Conservation (phyloP, 2,797 vertebrate species). For the Tolypeutes matacus region DNA sequence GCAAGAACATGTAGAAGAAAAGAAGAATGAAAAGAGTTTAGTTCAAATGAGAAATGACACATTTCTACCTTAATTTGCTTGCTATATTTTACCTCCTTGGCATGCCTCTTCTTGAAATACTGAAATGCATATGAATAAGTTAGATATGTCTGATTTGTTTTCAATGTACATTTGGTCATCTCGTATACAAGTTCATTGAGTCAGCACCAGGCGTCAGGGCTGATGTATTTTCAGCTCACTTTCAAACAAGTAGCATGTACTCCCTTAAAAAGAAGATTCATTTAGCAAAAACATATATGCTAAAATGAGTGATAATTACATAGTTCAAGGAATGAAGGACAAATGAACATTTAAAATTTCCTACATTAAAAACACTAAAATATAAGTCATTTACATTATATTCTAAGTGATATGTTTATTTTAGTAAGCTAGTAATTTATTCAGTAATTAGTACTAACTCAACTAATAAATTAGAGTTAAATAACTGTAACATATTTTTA, state of each 20-base stretch:
- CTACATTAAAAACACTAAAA: background rate
- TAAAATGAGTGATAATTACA: conserved; percentile 24
- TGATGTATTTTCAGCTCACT: conserved; percentile 62
- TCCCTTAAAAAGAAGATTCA: conserved; percentile 12
- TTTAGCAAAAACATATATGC: background rate
- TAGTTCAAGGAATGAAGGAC: conserved; percentile 18
- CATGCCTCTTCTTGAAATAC: conserved; percentile 38
- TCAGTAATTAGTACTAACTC: background rate
- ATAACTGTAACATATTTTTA: background rate
- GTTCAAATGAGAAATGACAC: background rate
- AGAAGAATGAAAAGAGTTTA: conserved; percentile 16
- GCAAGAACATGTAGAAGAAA: background rate
- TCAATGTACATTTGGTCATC: conserved; percentile 44
- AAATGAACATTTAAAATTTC: background rate
- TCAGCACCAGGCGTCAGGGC: conserved; percentile 46
- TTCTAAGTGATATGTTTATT: background rate
- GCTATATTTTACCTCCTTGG: background rate
- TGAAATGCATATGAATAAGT: conserved; percentile 60
- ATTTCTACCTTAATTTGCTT: conserved; percentile 28
- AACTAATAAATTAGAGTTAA: background rate
- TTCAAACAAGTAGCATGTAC: conserved; percentile 55
- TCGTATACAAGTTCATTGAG: conserved; percentile 44
- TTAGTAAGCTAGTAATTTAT: background rate
- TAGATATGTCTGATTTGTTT: conserved; percentile 48
- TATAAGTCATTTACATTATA: background rate